Evolutionary conservation across 2,797 vertebrate genomes (phyloP).

Genomic region (Tragopan temminckii): DNA sequence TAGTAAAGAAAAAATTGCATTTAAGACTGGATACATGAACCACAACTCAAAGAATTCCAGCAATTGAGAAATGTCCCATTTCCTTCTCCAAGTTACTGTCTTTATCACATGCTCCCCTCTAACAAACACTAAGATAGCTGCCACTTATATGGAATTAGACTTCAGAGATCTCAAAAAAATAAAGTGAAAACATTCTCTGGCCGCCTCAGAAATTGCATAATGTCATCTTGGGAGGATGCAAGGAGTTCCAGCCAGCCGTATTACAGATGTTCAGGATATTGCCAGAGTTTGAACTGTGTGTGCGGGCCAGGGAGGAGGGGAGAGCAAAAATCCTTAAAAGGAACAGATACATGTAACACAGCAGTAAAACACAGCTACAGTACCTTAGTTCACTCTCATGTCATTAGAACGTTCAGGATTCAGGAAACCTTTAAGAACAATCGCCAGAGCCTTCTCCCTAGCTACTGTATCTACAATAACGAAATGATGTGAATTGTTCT

Average conservation of each 20-base stretch:
- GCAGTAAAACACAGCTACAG: not conserved
- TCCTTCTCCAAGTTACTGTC: not conserved
- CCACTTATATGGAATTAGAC: not conserved
- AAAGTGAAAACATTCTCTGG: not conserved
- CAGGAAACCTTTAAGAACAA: not conserved
- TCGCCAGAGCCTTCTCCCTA: not conserved
- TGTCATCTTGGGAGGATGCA: not conserved
- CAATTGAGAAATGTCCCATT: accelerated
- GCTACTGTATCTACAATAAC: not conserved
- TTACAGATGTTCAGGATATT: conserved; percentile 9
- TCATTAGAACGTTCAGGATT: not conserved
- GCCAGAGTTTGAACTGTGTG: not conserved
- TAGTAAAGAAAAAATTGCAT: not conserved
- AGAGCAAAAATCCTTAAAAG: not conserved
- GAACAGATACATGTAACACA: not conserved
- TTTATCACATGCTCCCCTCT: accelerated
- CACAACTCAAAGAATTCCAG: not conserved
- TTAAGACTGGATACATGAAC: not conserved
- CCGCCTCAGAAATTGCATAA: not conserved
- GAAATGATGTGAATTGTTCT: not conserved
- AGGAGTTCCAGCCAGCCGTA: not conserved
- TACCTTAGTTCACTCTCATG: not conserved
- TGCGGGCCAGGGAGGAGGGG: not conserved
- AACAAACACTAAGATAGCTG: not conserved
- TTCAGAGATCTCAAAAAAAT: not conserved